Evolutionary conservation across 1,140 invertebrate genomes (phyloP).

Genomic region (Cherax quadricarinatus): DNA sequence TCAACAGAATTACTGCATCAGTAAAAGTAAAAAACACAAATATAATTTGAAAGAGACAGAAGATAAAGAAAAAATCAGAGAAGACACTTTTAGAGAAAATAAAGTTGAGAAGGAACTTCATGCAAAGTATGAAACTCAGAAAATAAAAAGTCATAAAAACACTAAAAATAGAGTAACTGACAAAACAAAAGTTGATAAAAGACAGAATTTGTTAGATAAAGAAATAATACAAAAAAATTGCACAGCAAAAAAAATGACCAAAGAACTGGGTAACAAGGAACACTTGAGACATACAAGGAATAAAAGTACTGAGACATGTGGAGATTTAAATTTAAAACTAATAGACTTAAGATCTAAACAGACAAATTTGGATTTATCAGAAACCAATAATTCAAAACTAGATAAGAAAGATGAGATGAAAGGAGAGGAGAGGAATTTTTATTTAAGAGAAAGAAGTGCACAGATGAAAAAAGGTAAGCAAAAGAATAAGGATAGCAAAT

Average conservation of each 20-base stretch:
- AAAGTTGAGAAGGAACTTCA: background rate
- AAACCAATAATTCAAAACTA: background rate
- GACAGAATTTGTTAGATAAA: background rate
- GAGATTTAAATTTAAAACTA: no score
- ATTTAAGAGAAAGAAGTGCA: background rate
- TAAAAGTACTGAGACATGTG: background rate
- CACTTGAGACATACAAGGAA: background rate
- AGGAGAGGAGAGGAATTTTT: background rate
- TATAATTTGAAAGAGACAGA: background rate
- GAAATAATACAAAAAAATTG: background rate
- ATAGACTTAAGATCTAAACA: background rate
- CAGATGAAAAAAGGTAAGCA: background rate
- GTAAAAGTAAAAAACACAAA: background rate
- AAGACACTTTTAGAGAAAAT: background rate
- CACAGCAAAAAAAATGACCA: background rate
- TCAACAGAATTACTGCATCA: no score
- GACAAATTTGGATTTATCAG: background rate
- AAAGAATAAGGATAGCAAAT: background rate
- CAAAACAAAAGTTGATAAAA: background rate
- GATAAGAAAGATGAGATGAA: background rate
- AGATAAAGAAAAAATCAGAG: background rate
- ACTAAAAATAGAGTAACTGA: background rate
- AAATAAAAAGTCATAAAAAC: background rate
- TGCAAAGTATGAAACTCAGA: background rate
- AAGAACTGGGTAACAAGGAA: background rate